Evolutionary conservation across 2,113 vertebrate species (phyloP).

Genomic region (Vireo altiloquus): DNA sequence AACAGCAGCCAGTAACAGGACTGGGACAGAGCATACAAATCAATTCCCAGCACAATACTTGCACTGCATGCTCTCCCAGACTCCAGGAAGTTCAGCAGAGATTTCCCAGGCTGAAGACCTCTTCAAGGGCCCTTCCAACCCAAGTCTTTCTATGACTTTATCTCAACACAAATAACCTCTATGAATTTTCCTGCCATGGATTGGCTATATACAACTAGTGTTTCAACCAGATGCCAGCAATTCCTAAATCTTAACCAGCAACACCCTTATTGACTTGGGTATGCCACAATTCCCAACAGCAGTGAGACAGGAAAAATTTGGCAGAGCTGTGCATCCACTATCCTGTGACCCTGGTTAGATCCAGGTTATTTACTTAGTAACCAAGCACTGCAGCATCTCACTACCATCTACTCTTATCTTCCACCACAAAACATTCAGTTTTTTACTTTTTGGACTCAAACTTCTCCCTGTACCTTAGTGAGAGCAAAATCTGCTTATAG

Average conservation of each 20-base stretch:
- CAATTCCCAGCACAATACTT: background rate
- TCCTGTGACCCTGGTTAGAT: background rate
- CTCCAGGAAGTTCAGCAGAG: background rate
- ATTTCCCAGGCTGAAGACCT: background rate
- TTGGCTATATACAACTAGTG: fast-evolving
- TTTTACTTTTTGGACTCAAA: background rate
- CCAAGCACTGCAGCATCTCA: background rate
- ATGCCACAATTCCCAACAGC: background rate
- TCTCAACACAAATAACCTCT: background rate
- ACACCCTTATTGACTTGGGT: background rate
- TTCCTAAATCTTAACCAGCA: background rate
- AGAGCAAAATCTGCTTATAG: background rate
- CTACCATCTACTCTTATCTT: background rate
- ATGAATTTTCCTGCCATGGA: background rate
- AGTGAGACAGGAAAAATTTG: background rate
- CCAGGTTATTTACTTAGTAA: background rate
- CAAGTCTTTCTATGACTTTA: background rate
- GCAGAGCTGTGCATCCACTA: background rate
- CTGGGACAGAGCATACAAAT: background rate
- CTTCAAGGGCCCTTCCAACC: background rate
- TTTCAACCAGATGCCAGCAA: background rate
- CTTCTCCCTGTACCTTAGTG: fast-evolving
- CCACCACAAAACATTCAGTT: fast-evolving
- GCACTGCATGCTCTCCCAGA: background rate
- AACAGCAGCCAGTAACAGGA: background rate